These are phyloP conservation scores for Adoxophyes honmai DNA, from an alignment of 1,140 invertebrate genomes.

Conservation along the genomic window DNA sequence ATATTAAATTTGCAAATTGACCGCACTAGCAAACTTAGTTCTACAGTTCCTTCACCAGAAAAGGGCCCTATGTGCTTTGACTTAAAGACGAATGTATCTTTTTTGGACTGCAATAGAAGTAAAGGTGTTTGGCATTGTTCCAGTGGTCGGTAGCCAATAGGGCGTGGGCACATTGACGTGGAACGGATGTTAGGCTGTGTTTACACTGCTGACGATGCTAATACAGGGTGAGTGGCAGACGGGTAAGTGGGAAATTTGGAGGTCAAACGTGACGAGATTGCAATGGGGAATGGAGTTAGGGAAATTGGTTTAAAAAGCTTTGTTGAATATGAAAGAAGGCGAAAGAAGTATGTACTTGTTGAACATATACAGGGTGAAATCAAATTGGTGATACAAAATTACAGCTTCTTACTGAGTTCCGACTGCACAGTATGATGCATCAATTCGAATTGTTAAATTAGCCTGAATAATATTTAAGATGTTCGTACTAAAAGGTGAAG, in stretches of 20 bases:
- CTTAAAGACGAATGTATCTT: background rate
- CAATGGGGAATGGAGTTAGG: too few species aligned
- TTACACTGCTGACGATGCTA: background rate
- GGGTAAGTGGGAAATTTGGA: background rate
- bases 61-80: background rate
- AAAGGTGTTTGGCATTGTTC: slow-evolving; percentile 10
- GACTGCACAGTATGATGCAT: too few species aligned
- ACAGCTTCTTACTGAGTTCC: too few species aligned
- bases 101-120: background rate
- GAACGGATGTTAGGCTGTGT: background rate
- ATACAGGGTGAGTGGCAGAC: background rate
- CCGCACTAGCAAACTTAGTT: background rate
- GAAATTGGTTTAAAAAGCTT: too few species aligned
- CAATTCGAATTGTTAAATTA: too few species aligned
- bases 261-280: background rate
- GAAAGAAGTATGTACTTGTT: too few species aligned
- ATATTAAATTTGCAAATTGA: background rate
- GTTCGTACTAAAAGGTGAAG: too few species aligned
- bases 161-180: background rate
- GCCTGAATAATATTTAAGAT: too few species aligned
- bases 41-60: background rate
- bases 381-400: too few species aligned
- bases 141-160: background rate
- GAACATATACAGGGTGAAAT: too few species aligned
- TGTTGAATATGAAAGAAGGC: too few species aligned